These are phyloP conservation scores for Thecocarcelia acutangulata DNA, from an alignment of 2,888 invertebrate species.

Conservation along the genomic window DNA sequence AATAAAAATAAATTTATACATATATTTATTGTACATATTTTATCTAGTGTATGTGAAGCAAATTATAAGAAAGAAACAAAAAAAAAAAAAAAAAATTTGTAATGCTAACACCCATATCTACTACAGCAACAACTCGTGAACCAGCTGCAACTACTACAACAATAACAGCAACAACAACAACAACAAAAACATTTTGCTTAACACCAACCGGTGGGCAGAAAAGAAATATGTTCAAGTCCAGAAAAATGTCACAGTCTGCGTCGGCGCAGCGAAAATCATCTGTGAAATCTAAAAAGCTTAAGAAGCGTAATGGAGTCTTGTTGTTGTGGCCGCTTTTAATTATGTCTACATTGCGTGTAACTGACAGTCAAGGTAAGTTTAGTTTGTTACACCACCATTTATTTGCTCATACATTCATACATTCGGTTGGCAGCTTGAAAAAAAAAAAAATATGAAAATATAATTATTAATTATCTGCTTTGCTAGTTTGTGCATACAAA, in stretches of 20 bases:
- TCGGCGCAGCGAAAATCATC: constrained; percentile 10
- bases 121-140: constrained; percentile 20
- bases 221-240: constrained; percentile 42
- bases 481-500: constrained; percentile 33
- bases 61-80: no score
- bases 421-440: constrained; percentile 5
- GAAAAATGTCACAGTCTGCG: constrained; percentile 55
- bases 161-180: constrained; percentile 4
- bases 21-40: not conserved
- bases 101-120: constrained; percentile 52
- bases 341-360: constrained; percentile 60
- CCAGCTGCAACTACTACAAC: constrained; percentile 3
- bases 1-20: constrained; percentile 21
- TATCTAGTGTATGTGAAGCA: not conserved
- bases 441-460: constrained; percentile 7
- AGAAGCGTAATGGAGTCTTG: constrained; percentile 27
- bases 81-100: no score
- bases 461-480: not conserved
- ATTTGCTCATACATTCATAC: constrained; percentile 18
- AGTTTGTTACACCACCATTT: constrained; percentile 16
- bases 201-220: constrained; percentile 49
- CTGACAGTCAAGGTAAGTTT: constrained; percentile 64
- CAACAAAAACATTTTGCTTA: constrained; percentile 1
- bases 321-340: constrained; percentile 50
- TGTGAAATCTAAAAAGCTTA: constrained; percentile 35